Evolutionary conservation across 2,113 vertebrate genomes (phyloP).

Genomic region (Promerops cafer): DNA sequence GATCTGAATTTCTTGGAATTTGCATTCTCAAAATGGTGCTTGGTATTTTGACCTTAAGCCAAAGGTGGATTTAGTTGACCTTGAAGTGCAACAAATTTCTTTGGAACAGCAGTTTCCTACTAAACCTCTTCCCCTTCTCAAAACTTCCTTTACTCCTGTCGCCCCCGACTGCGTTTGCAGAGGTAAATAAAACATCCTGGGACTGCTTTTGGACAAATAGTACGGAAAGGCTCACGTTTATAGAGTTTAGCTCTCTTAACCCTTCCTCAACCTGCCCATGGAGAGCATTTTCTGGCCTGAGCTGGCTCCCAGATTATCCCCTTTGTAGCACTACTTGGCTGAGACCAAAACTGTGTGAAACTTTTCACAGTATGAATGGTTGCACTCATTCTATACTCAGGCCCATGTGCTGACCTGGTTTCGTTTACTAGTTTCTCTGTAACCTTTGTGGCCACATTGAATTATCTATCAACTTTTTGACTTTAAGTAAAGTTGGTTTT

Average conservation of each 20-base stretch:
- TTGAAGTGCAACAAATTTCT: background rate
- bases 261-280: background rate
- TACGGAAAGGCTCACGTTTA: background rate
- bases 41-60: background rate
- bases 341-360: background rate
- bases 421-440: background rate
- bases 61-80: background rate
- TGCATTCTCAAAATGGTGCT: background rate
- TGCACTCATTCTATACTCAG: background rate
- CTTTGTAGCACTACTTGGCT: background rate
- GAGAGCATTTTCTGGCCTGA: background rate
- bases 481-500: background rate
- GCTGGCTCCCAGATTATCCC: background rate
- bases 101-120: background rate
- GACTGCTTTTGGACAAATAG: background rate
- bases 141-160: background rate
- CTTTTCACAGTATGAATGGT: background rate
- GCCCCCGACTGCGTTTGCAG: background rate
- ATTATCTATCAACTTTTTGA: background rate
- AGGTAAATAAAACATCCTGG: background rate
- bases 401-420: background rate
- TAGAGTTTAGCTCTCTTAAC: background rate
- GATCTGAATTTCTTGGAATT: background rate
- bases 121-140: background rate
- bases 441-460: background rate